These are phyloP conservation scores for Dasyprocta punctata DNA, from an alignment of 2,113 vertebrate species.

Conservation along the genomic window DNA sequence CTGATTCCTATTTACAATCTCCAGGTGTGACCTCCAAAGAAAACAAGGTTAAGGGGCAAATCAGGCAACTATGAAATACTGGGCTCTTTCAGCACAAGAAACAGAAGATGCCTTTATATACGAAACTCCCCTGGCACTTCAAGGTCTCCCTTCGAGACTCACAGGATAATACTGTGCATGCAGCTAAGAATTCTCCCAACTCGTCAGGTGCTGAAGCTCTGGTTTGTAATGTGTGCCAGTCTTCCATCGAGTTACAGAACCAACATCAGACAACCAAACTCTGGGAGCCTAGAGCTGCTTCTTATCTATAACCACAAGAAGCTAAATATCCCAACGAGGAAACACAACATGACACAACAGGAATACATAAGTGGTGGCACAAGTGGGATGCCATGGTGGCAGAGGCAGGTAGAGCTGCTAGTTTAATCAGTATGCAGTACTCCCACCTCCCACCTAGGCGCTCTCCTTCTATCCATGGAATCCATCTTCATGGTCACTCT, in stretches of 20 bases:
- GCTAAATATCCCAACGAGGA: not conserved
- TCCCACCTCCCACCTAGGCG: not conserved
- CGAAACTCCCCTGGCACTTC: rapidly evolving
- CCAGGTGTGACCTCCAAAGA: not conserved
- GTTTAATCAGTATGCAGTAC: rapidly evolving
- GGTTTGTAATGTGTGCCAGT: not conserved
- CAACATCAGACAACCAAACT: not conserved
- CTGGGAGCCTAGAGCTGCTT: not conserved
- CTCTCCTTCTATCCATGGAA: rapidly evolving
- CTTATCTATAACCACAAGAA: not conserved
- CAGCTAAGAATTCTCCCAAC: not conserved
- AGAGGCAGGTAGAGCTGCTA: not conserved
- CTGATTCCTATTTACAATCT: not conserved
- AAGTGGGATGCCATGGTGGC: not conserved
- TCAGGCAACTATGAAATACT: not conserved
- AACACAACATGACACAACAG: not conserved
- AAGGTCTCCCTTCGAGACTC: not conserved
- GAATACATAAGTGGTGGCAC: not conserved
- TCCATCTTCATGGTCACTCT: rapidly evolving
- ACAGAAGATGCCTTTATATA: not conserved
- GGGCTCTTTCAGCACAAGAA: not conserved
- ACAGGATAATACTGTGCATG: rapidly evolving
- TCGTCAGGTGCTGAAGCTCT: no score
- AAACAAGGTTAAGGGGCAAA: not conserved
- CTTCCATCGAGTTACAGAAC: not conserved